phyloP scores from a whole-genome alignment of 2,113 vertebrate species.

The Gadus macrocephalus region DNA sequence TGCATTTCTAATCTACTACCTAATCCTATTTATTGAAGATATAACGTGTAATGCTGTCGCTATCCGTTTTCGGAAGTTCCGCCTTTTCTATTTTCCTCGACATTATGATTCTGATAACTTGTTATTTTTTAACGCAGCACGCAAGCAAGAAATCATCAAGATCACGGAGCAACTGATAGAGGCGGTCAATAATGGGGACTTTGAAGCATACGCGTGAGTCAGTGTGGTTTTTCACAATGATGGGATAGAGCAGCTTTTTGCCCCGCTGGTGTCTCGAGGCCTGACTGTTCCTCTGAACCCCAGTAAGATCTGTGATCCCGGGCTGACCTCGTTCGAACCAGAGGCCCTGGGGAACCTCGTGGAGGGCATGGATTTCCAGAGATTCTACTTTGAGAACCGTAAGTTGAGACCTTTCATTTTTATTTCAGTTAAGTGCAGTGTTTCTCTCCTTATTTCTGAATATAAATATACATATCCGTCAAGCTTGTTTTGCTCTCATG shows the following conservation, averaged over 20 bases:
- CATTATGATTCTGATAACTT: background rate
- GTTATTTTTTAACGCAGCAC: slow-evolving; percentile 44
- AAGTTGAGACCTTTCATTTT: slow-evolving; percentile 46
- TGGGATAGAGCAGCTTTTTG: background rate
- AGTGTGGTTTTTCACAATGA: too few species aligned
- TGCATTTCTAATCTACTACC: too few species aligned
- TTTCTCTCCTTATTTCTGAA: background rate
- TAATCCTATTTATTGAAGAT: too few species aligned
- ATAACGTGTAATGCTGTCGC: too few species aligned
- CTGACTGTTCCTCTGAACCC: background rate
- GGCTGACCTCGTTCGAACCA: slow-evolving; percentile 93
- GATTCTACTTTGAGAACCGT: slow-evolving; percentile 98
- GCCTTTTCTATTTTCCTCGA: background rate
- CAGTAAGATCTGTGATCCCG: slow-evolving; percentile 94
- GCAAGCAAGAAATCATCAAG: slow-evolving; percentile 73
- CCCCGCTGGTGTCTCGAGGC: background rate
- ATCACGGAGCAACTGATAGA: slow-evolving; percentile 92
- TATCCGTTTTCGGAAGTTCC: too few species aligned
- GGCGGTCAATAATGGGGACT: slow-evolving; percentile 90
- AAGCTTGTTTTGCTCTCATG: too few species aligned
- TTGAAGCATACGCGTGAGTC: slow-evolving; percentile 90
- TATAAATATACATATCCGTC: background rate
- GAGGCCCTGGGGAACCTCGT: slow-evolving; percentile 95
- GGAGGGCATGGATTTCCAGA: slow-evolving; percentile 97
- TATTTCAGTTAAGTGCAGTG: background rate